These are phyloP conservation scores for Neuroterus valhalla DNA, from an alignment of 1,140 invertebrate genomes.

Conservation along the genomic window DNA sequence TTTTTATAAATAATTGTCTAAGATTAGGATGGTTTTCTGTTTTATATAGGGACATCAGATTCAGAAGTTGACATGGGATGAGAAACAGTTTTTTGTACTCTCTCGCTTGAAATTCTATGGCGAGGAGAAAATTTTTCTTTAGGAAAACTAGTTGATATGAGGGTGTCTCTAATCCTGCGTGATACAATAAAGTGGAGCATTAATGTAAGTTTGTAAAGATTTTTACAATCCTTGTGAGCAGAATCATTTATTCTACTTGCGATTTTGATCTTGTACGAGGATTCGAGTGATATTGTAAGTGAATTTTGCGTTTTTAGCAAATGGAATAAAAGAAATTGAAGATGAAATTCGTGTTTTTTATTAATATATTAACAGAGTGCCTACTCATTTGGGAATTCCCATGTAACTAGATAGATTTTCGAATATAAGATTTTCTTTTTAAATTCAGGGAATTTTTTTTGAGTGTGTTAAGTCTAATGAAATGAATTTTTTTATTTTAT, in stretches of 20 bases:
- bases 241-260: not conserved
- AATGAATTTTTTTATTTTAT: too few relatives aligned
- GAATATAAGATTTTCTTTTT: too few relatives aligned
- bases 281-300: not conserved
- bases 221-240: not conserved
- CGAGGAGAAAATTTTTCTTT: not conserved
- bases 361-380: too few relatives aligned
- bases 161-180: not conserved
- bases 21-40: not conserved
- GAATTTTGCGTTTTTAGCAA: not conserved
- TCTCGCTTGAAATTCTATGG: not conserved
- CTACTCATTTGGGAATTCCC: too few relatives aligned
- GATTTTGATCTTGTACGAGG: not conserved
- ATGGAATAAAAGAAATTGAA: not conserved
- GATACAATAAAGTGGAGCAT: not conserved
- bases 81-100: not conserved
- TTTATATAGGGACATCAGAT: not conserved
- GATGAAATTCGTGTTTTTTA: not conserved
- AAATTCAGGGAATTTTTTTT: too few relatives aligned
- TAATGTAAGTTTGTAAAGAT: not conserved
- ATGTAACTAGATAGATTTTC: too few relatives aligned
- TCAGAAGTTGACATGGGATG: not conserved
- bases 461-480: too few relatives aligned
- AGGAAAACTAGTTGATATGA: too few relatives aligned
- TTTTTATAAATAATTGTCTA: not conserved